Base-by-base conservation (phyloP, 2,113 vertebrate species). In the Phalacrocorax aristotelis region DNA sequence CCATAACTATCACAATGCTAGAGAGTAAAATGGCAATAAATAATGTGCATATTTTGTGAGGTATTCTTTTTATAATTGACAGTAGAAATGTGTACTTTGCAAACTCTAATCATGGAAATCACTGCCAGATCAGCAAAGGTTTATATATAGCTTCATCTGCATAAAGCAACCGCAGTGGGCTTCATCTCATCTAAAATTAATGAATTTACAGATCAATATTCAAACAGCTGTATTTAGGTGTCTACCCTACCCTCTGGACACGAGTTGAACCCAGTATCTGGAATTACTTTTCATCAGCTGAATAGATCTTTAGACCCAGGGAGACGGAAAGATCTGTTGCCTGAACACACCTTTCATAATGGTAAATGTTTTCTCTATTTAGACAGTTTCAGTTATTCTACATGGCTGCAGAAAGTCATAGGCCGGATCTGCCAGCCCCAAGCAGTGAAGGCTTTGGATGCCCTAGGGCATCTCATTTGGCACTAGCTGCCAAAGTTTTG, bases 71-170 rank as follows among this genome's bases (percentile, higher is more conserved):
- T 72, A 83, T 93, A 94, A 91, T 58, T 93, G 81, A 54, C 87
- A 89, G 30, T 79, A 66, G 65, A 94, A 95, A 95, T 49, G 54
- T 81, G 42, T 87, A 65, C 74, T 87, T 89, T 74, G 87, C 82
- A 89, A 94, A 91, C 68, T 93, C 77, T 91, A 93, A 94, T 95
- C 75, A 77, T 58, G 36, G 57, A 44, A 87, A 76, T 89, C 52
- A 80, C 77, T 94, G 70, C 87, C 54, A 95, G 78, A 95, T 95
- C 77, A 92, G 74, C 83, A 95, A 76, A 85, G 32, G 58, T 95
- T 95, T 97, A 97, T 93, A 94, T 83, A 70, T 91, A 93, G 66
- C 83, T 87, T 88, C 49, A 93, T 93, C 64, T 95, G 69, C 64
- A 90, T 93, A 89, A 93, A 94, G 30, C 66, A 84, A 84, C 49